These are phyloP conservation scores for Sebastes reedi DNA, from an alignment of 2,797 vertebrate genomes.

Conservation along the genomic window DNA sequence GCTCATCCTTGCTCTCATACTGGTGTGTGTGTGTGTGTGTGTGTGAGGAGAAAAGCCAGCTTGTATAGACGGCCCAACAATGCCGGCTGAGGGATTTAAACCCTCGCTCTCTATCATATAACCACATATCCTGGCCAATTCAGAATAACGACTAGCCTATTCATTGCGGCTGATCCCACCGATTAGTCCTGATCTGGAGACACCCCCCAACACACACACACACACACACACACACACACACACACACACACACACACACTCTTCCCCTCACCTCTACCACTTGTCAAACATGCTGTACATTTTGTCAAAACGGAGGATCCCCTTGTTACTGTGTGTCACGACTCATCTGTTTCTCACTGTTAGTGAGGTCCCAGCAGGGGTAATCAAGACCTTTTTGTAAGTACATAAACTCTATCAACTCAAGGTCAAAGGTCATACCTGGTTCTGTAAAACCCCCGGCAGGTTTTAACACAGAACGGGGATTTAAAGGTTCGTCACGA, in stretches of 20 bases:
- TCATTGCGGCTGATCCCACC: constrained; percentile 79
- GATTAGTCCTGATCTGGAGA: constrained; percentile 71
- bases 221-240: constrained; percentile 5
- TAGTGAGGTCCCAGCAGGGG: constrained; percentile 9
- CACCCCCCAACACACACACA: constrained; percentile 33
- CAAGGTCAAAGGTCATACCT: constrained; percentile 57
- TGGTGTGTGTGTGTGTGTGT: constrained; percentile 25
- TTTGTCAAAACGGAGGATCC: constrained; percentile 34
- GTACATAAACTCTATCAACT: constrained; percentile 49
- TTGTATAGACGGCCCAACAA: constrained; percentile 70
- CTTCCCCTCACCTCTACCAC: constrained; percentile 14
- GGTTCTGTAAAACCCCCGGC: constrained; percentile 9
- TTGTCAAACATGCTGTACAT: constrained; percentile 42
- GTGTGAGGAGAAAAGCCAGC: constrained; percentile 68
- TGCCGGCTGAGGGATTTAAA: constrained; percentile 77
- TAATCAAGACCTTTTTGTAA: constrained; percentile 31
- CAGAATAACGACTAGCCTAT: constrained; percentile 87
- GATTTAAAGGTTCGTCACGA: constrained; percentile 50
- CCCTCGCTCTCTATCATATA: constrained; percentile 80
- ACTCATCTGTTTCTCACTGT: constrained; percentile 30
- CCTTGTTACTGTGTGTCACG: constrained; percentile 14
- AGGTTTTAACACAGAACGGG: constrained; percentile 7
- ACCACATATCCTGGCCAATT: constrained; percentile 88
- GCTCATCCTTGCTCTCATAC: constrained; percentile 72
- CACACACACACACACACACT: neutral